Evolutionary conservation across 2,113 vertebrate genomes (phyloP).

Genomic region (Peromyscus maniculatus): DNA sequence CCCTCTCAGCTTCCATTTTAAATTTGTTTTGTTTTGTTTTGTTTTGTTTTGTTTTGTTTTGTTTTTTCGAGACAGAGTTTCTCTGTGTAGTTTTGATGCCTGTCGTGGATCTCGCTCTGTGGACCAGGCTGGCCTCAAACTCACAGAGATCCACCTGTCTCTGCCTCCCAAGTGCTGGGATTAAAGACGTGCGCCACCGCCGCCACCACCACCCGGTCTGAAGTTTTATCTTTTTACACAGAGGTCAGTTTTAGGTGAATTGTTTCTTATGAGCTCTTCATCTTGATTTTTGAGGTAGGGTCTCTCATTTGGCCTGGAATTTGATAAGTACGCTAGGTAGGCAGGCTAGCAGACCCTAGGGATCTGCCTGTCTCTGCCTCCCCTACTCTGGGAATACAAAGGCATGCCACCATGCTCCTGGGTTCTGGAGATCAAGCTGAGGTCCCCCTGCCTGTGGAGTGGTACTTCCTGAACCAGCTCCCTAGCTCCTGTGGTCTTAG

Average conservation of each 20-base stretch:
- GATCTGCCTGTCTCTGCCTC: not conserved
- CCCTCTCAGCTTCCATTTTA: not conserved
- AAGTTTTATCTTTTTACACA: not conserved
- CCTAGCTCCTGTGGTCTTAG: not conserved
- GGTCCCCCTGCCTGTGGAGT: not conserved
- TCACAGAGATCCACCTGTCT: no score
- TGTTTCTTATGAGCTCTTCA: not conserved
- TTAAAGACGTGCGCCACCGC: no score
- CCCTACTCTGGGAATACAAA: not conserved
- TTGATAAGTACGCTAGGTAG: not conserved
- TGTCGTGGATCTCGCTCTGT: no score
- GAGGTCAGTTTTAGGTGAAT: not conserved
- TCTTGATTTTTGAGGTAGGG: not conserved
- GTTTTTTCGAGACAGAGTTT: no score
- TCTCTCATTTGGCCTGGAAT: not conserved
- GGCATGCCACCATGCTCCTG: not conserved
- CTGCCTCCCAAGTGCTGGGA: no score
- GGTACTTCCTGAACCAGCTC: not conserved
- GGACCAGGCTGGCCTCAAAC: no score
- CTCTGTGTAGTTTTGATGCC: no score
- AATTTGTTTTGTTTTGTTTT: no score
- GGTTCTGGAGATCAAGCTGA: not conserved
- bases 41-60: no score
- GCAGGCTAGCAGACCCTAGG: not conserved
- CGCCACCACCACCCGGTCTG: no score